Base-by-base conservation (phyloP, 2,888 invertebrate genomes). In the Tridacna crocea region DNA sequence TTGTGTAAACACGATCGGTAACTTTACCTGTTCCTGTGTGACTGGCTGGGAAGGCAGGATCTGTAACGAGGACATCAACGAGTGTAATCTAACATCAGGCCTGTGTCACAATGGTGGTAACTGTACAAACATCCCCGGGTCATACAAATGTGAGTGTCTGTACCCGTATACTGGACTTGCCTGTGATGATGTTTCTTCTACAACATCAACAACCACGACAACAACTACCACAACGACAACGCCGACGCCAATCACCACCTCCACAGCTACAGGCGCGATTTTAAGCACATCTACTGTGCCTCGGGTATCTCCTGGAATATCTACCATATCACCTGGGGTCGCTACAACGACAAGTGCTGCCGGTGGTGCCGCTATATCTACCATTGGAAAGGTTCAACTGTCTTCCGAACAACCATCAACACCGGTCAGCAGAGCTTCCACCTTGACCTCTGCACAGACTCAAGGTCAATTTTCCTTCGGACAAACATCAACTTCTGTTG, bases 41-140 rank as follows among this genome's bases (percentile, higher is more conserved):
- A n/a, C 60, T 0, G 73, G 60, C 8, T 73, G 73, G 73, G 46
- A 60, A 73, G 60, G 73, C 3, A 3, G 60, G 19, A 73, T 60
- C 60, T 73, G 73, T 47, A 60, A 60, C 27, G 60, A 73, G 46
- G 73, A 73, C 26, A 60, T 73, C 24, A 46, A 73, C 46, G 73
- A 73, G 27, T 73, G 73, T 24, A 48, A 24, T 46, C 15, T 70
- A 11, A 51, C 13, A 13, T 51, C 48, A 19, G 15, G 51, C 15
- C 60, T 73, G 24, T 60, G 73, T 60, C 58, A 51, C 12, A 51
- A 51, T 70, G 51, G 51, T 13, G 70, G 70, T 3, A 70, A 70
- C 26, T 70, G 70, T 60, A 60, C 73, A 4, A 73, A 58, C 36
- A 58, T 60, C 11, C 60, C 60, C 27, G 60, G 60, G 19, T 15